Evolutionary conservation across 2,113 vertebrate species (phyloP), one percentile per base, ranked within the genome.

Genomic region (Takifugu bimaculatus): DNA sequence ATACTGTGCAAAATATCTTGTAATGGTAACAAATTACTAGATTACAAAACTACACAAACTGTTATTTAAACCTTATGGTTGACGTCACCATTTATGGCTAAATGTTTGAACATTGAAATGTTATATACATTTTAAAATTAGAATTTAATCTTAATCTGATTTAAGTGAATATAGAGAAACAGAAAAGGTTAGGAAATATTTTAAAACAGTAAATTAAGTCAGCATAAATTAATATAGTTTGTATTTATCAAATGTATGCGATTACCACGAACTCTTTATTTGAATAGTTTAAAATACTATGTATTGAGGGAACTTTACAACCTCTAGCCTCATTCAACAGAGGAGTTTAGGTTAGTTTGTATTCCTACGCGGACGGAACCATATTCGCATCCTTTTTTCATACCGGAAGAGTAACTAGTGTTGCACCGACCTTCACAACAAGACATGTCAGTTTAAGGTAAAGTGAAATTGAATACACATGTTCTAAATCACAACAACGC

Each of bases 391-490:
- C 5, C 0, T 5, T 42, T 42, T 89, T 91, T 87, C 78, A 39
- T 15, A 14, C 27, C 87, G 91, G 87, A 78, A 26, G 10, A n/a
- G 52, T 42, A 52, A 61, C 45, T n/a, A 13, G 7, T 4, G 80
- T 3, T 57, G 82, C 72, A 75, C 87, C 25, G 68, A 76, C 51
- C 81, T 65, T 79, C 73, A 64, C 61, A 5, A 1, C 3, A 57
- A 62, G 9, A 57, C 28, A 25, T 64, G 79, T 73, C 32, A 52
- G 39, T 60, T 71, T 39, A 44, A 32, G 77, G 73, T 79, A 72
- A 79, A 81, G 45, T 68, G 26, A 64, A 48, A 10, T 39, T 39
- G 7, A 39, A 39, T 39, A 2, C 7, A 39, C 35, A 11, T 39
- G 35, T 39, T 39, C 11, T 10, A 39, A 39, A 39, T 39, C 2